Percentiles rank a stretch among this genome's conserved stretches.
phyloP scores from a whole-genome alignment of 2,797 vertebrate species.

The Semaprochilodus insignis region DNA sequence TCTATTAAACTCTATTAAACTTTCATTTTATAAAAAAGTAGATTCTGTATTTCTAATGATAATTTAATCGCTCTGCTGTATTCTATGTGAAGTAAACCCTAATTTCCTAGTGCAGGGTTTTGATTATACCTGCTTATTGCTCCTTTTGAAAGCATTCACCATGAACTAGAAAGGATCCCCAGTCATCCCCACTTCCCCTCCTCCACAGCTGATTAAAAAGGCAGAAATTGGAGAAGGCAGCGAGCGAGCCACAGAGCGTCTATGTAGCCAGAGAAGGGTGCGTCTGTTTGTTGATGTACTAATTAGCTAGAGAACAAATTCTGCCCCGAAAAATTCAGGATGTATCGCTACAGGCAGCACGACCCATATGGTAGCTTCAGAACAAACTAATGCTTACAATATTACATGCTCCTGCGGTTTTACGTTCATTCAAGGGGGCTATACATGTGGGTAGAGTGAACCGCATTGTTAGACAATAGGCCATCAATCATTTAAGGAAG shows the following conservation, averaged over 20 bases:
- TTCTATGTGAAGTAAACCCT: neutral
- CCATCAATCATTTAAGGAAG: conserved; percentile 17
- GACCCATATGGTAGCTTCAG: conserved; percentile 52
- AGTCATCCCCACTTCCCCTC: neutral
- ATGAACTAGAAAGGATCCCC: conserved; percentile 15
- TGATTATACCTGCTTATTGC: conserved; percentile 34
- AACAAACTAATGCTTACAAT: conserved; percentile 43
- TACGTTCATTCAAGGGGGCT: conserved; percentile 11
- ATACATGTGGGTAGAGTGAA: conserved; percentile 23
- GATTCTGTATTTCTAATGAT: too few relatives aligned
- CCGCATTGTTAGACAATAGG: neutral
- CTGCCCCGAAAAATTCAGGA: conserved; percentile 38
- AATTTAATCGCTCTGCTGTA: neutral
- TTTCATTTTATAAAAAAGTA: too few relatives aligned
- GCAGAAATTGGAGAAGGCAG: conserved; percentile 30
- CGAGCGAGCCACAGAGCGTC: conserved; percentile 13
- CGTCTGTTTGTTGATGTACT: conserved; percentile 53
- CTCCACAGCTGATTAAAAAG: conserved; percentile 37
- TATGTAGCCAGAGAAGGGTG: conserved; percentile 25
- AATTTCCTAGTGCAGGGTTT: conserved; percentile 13
- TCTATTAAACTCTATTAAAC: too few relatives aligned
- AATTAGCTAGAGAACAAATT: conserved; percentile 52
- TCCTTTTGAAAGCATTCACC: conserved; percentile 9
- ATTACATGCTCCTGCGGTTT: conserved; percentile 10
- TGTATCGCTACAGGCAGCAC: conserved; percentile 32